Evolutionary conservation across 2,888 invertebrate genomes (phyloP), one percentile per base, ranked within the genome.

Genomic region (Glyphotaelius pellucidus): DNA sequence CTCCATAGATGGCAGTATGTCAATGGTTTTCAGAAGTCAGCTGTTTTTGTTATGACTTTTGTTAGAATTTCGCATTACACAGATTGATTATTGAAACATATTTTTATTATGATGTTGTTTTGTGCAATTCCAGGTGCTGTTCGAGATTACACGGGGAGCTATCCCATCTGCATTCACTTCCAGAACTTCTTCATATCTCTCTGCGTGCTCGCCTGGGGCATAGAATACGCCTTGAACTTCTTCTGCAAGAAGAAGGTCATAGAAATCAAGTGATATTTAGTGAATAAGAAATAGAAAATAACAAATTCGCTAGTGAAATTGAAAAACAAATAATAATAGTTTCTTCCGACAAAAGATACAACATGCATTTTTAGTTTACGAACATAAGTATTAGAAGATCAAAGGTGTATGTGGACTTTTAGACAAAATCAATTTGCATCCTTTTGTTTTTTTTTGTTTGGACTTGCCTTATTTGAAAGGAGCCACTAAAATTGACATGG

Each of bases 181-280:
- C 97, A 98, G 94, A 97, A 97, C 92, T 96, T 97, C 11, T 96
- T 97, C 92, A 97, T 98, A 87, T 95, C 97, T 95, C 95, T 97
- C 0, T 98, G 98, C 94, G 97, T 97, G 11, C 92, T 97, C 9
- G 97, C 97, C 1, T 98, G 98, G 98, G 95, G 96, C 92, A 95
- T 97, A 31, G 98, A 98, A 94, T 97, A 97, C 94, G 94, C 96
- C 93, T 94, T 96, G 89, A 95, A 94, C 14, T 95, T 95, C 94
- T 95, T 95, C 0, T 94, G 96, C 32, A 94, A 96, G 90, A 95
- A 96, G 92, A 96, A 96, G 94, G 95, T 96, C 80, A 96, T 96
- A 32, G 95, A 96, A 94, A 95, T 96, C 92, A 96, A 96, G 92
- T 93, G 92, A 92, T 89, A 79, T 89, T 67, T 67, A 67, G 52